phyloP scores from a whole-genome alignment of 2,888 invertebrate species.

The Terebella lapidaria region DNA sequence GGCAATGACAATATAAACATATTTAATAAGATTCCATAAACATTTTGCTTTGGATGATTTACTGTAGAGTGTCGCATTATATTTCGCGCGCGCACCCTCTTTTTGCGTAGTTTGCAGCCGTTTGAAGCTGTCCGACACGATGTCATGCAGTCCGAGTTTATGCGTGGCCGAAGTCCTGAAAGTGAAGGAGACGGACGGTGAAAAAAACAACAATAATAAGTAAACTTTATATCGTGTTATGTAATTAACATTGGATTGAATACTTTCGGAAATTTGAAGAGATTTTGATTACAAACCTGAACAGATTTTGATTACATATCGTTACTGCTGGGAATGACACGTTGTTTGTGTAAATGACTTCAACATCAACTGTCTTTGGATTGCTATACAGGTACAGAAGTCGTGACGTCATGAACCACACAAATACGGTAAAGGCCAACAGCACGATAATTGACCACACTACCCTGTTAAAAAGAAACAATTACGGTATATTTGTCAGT shows the following conservation, averaged over 20 bases:
- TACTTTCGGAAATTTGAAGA: no score
- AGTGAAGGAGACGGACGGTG: no score
- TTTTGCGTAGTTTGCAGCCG: constrained; percentile 8
- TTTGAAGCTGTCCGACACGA: constrained; percentile 21
- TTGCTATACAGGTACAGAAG: constrained; percentile 16
- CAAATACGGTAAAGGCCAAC: constrained; percentile 20
- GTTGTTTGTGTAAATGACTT: constrained; percentile 25
- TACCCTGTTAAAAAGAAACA: constrained; percentile 12
- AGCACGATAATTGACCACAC: constrained; percentile 20
- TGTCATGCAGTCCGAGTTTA: constrained; percentile 20
- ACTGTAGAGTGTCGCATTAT: no score
- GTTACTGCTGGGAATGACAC: constrained; percentile 26
- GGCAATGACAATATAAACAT: no score
- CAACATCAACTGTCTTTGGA: constrained; percentile 25
- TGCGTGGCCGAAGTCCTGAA: constrained; percentile 20
- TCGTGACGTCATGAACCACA: constrained; percentile 24
- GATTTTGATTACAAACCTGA: constrained; percentile 16
- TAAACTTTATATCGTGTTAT: no score
- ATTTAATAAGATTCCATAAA: no score
- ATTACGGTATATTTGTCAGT: no score
- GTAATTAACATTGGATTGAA: no score
- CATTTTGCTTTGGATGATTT: no score
- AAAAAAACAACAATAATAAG: no score
- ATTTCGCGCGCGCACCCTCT: no score
- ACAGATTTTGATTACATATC: constrained; percentile 28